Conservation (phyloP, 2,797 vertebrate genomes). For the Neosalanx taihuensis region DNA sequence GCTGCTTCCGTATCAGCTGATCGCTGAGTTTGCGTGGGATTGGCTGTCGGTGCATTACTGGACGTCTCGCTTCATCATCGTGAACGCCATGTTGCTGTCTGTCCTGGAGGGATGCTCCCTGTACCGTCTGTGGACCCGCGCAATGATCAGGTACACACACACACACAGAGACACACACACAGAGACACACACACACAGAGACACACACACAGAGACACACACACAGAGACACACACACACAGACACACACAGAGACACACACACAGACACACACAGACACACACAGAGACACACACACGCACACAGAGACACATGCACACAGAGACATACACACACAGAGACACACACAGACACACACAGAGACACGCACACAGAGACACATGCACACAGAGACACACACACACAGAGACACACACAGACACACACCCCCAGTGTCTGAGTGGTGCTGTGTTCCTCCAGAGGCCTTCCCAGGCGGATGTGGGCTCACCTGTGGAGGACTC, state of each 20-base stretch:
- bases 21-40: slow-evolving; percentile 94
- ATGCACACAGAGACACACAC: not conserved
- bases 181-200: not conserved
- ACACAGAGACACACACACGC: not conserved
- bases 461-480: slow-evolving; percentile 81
- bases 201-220: not conserved
- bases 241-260: not conserved
- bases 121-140: slow-evolving; percentile 84
- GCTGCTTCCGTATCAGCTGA: slow-evolving; percentile 90
- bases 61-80: slow-evolving; percentile 90
- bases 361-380: not conserved
- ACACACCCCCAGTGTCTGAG: not conserved
- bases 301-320: not conserved
- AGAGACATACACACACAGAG: not conserved
- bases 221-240: not conserved
- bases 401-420: not conserved
- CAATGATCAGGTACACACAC: slow-evolving; percentile 76
- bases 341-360: not conserved
- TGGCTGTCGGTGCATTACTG: slow-evolving; percentile 93
- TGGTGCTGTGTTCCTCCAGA: slow-evolving; percentile 63
- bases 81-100: slow-evolving; percentile 87
- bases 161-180: not conserved
- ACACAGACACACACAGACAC: not conserved
- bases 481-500: slow-evolving; percentile 86
- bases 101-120: slow-evolving; percentile 83